Evolutionary conservation across 2,113 vertebrate species (phyloP).

Genomic region (Callopanchax toddi): DNA sequence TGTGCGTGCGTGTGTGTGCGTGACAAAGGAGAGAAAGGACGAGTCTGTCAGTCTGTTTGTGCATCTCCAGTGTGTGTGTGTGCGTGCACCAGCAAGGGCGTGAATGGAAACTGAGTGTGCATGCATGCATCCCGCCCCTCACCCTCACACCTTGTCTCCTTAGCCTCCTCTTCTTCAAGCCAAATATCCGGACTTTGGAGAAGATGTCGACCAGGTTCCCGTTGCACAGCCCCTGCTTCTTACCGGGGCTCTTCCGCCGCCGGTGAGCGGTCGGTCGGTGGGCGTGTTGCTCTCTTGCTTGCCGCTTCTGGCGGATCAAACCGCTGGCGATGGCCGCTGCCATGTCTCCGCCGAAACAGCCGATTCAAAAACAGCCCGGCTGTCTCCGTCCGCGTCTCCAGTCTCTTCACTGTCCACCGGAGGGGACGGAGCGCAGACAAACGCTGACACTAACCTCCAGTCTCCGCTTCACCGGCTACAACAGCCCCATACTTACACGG

Average conservation of each 20-base stretch:
- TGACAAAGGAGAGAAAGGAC: neutral
- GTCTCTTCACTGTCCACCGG: slow-evolving; percentile 59
- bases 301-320: slow-evolving; percentile 98
- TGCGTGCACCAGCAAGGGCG: slow-evolving; percentile 20
- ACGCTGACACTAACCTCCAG: slow-evolving; percentile 51
- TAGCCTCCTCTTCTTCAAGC: slow-evolving; percentile 95
- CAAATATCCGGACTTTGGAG: slow-evolving; percentile 99
- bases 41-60: slow-evolving; percentile 29
- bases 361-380: slow-evolving; percentile 43
- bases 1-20: slow-evolving; percentile 32
- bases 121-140: slow-evolving; percentile 14
- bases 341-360: slow-evolving; percentile 83
- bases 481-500: slow-evolving; percentile 67
- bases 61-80: slow-evolving; percentile 30
- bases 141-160: slow-evolving; percentile 89
- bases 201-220: slow-evolving; percentile 98
- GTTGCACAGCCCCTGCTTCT: slow-evolving; percentile 94
- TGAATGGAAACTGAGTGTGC: slow-evolving; percentile 24
- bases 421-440: slow-evolving; percentile 67
- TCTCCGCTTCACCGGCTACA: slow-evolving; percentile 62
- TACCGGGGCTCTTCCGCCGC: slow-evolving; percentile 95
- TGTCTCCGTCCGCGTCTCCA: too few relatives aligned
- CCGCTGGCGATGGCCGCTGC: slow-evolving; percentile 97
- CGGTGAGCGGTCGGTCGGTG: slow-evolving; percentile 93
- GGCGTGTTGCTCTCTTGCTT: slow-evolving; percentile 95